Evolutionary conservation across 2,888 invertebrate genomes (phyloP).

Genomic region (Amblyjoppa proteus): DNA sequence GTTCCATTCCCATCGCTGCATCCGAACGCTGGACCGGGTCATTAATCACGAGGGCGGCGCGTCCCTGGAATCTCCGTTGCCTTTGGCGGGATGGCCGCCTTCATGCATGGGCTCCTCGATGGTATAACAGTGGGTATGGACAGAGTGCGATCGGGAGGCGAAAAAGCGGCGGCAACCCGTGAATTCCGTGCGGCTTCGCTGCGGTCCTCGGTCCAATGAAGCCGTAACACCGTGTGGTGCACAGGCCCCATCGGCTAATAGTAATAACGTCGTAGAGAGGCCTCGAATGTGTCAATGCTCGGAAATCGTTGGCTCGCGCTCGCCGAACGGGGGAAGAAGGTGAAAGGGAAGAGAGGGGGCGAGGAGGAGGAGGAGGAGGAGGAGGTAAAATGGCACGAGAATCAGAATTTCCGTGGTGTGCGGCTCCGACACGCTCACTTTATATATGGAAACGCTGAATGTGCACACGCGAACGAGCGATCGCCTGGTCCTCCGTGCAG

Average conservation of each 20-base stretch:
- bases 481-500: constrained; percentile 58
- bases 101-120: constrained; percentile 30
- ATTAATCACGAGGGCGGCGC: constrained; percentile 81
- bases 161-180: constrained; percentile 63
- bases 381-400: constrained; percentile 1
- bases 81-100: constrained; percentile 60
- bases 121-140: constrained; percentile 55
- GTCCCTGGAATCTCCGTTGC: constrained; percentile 73
- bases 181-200: constrained; percentile 56
- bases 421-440: not conserved
- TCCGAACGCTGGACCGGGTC: constrained; percentile 73
- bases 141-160: constrained; percentile 68
- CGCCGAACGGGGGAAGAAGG: constrained; percentile 1
- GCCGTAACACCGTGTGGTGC: constrained; percentile 72
- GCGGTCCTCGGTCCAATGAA: constrained; percentile 76
- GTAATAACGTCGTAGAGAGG: constrained; percentile 77
- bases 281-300: constrained; percentile 72
- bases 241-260: constrained; percentile 78
- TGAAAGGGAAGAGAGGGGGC: constrained; percentile 7
- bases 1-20: constrained; percentile 69
- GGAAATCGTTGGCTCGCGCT: constrained; percentile 19
- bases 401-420: not conserved
- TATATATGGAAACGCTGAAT: not conserved
- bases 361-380: constrained; percentile 14
- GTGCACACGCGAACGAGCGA: constrained; percentile 13